Evolutionary conservation across 2,888 invertebrate species (phyloP), one percentile per base, ranked within the genome.

Genomic region (Asteroscopus sphinx): DNA sequence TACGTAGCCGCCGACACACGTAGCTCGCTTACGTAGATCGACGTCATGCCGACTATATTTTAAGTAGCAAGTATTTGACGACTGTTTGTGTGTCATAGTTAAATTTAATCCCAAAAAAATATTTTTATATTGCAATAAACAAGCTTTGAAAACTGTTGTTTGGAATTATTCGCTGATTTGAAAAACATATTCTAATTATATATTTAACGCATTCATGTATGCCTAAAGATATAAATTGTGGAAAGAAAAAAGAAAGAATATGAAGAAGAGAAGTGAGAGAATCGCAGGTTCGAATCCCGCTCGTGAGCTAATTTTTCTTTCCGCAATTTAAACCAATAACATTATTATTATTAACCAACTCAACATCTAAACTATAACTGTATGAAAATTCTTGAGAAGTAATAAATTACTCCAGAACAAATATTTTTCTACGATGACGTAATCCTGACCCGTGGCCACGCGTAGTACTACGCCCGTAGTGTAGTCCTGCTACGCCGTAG

Each of bases 401-500:
- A n/a, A n/a, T n/a, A n/a, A n/a, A n/a, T n/a, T n/a, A n/a, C n/a
- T n/a, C n/a, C n/a, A n/a, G n/a, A n/a, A n/a, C n/a, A 30, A 13
- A 36, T 15, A 37, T 12, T 49, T 53, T 32, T 36, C 26, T n/a
- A 8, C 0, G 15, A 26, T 40, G 30, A 44, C 30, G 45, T 53
- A 32, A 5, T 11, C 2, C 8, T 21, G 12, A 17, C 26, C n/a
- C 13, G n/a, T 26, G 3, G 16, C 26, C 40, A 3, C 33, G 15
- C 9, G 28, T 25, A 12, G 47, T 52, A 25, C 41, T 37, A 46
- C 46, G 32, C n/a, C n/a, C 15, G n/a, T n/a, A 52, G 37, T n/a
- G 28, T 17, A 45, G 55, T 61, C 73, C 73, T 80, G 75, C 82
- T 82, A 82, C 82, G 81, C 15, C 82, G 82, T 82, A 82, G 81